Percentiles rank a stretch among this genome's conserved stretches.
These are phyloP conservation scores for Pseudolaguvia tuberculata DNA, from an alignment of 2,113 vertebrate genomes.

Conservation along the genomic window DNA sequence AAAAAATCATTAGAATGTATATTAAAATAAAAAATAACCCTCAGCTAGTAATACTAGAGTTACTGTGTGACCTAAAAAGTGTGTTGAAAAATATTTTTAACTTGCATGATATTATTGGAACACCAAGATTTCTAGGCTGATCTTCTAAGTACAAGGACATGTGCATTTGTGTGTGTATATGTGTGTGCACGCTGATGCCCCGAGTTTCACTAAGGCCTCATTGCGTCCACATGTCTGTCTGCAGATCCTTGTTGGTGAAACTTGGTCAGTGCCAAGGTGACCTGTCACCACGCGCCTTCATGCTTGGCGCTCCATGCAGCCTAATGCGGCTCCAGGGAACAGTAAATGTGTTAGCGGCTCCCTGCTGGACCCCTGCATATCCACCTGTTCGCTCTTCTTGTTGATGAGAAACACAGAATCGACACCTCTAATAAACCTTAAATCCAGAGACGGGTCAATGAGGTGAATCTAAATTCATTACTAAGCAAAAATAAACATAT, in stretches of 20 bases:
- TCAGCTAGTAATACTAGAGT: too few species aligned
- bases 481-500: background rate
- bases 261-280: constrained; percentile 62
- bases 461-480: background rate
- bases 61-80: too few species aligned
- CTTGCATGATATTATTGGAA: too few species aligned
- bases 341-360: constrained; percentile 69
- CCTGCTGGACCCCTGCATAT: constrained; percentile 52
- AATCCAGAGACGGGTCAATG: background rate
- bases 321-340: constrained; percentile 62
- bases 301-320: constrained; percentile 44
- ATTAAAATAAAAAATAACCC: too few species aligned
- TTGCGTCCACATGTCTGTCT: constrained; percentile 47
- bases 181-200: background rate
- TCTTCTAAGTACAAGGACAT: background rate
- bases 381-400: constrained; percentile 59
- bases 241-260: constrained; percentile 41
- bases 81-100: too few species aligned
- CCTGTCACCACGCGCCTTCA: constrained; percentile 68
- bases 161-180: constrained; percentile 11
- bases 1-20: too few species aligned
- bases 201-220: constrained; percentile 24
- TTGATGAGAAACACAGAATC: background rate
- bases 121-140: background rate
- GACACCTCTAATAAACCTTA: constrained; percentile 7